Conservation (phyloP, 2,888 invertebrate species). For the Xiphydria camelus region DNA sequence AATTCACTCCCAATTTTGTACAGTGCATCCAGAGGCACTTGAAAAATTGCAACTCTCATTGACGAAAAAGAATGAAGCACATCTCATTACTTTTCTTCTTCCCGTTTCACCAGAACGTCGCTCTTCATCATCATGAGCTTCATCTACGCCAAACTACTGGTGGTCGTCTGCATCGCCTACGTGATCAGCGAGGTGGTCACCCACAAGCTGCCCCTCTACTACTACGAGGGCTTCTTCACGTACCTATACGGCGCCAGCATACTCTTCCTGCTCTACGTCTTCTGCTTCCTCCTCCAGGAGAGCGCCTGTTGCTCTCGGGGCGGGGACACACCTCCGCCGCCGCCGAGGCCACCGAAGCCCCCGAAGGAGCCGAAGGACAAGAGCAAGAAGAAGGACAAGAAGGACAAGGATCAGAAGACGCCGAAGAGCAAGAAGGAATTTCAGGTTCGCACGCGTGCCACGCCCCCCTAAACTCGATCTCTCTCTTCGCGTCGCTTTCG, state of each 20-base stretch:
- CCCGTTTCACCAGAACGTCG: slow-evolving; percentile 81
- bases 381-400: slow-evolving; percentile 65
- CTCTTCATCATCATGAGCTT: slow-evolving; percentile 95
- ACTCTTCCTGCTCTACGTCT: slow-evolving; percentile 89
- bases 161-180: slow-evolving; percentile 91
- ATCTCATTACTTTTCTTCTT: slow-evolving; percentile 21
- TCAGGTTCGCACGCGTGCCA: slow-evolving; percentile 53
- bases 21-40: neutral
- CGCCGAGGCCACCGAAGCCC: slow-evolving; percentile 65
- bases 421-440: slow-evolving; percentile 64
- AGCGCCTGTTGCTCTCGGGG: slow-evolving; percentile 80
- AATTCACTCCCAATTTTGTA: no score
- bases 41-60: neutral
- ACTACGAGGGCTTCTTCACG: slow-evolving; percentile 95
- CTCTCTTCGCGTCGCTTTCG: no score
- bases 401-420: slow-evolving; percentile 64
- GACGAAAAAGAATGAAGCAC: neutral
- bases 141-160: slow-evolving; percentile 92
- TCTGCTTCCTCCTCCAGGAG: slow-evolving; percentile 92
- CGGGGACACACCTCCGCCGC: slow-evolving; percentile 64
- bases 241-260: slow-evolving; percentile 93
- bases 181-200: slow-evolving; percentile 94
- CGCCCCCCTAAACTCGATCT: no score
- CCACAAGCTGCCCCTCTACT: slow-evolving; percentile 86
- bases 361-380: slow-evolving; percentile 73